Conservation (phyloP, 2,888 invertebrate species). For the Phortica okadai region DNA sequence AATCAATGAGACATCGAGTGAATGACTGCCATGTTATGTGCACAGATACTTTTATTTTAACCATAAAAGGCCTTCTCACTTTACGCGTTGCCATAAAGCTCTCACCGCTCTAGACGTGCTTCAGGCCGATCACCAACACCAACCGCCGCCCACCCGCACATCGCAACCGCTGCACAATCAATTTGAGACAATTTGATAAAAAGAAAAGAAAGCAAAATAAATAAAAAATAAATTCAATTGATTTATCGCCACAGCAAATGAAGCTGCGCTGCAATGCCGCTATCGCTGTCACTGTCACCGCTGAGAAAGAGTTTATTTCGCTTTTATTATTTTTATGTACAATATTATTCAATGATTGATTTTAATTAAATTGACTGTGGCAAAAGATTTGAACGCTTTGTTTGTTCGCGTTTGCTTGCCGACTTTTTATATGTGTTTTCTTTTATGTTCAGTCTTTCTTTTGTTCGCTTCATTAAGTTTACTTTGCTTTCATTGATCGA, state of each 20-base stretch:
- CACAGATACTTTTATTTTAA: constrained; percentile 6
- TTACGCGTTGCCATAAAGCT: neutral
- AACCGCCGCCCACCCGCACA: constrained; percentile 32
- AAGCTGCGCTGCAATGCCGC: constrained; percentile 31
- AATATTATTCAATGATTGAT: constrained; percentile 30
- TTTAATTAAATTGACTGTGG: constrained; percentile 63
- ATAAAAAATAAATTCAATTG: constrained; percentile 52
- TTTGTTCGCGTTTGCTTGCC: constrained; percentile 29
- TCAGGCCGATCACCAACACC: neutral
- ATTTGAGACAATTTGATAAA: constrained; percentile 57
- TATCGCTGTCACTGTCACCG: too few species aligned
- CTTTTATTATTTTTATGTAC: constrained; percentile 12
- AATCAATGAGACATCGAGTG: constrained; percentile 8
- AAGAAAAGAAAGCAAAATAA: constrained; percentile 37
- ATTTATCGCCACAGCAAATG: constrained; percentile 64
- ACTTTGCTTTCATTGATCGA: constrained; percentile 37
- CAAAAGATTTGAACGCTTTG: constrained; percentile 57
- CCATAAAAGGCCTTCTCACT: constrained; percentile 13
- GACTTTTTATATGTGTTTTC: constrained; percentile 40
- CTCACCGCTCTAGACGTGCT: neutral
- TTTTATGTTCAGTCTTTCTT: constrained; percentile 38
- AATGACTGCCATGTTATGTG: constrained; percentile 25
- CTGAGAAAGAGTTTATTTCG: constrained; percentile 1
- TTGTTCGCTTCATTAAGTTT: constrained; percentile 57
- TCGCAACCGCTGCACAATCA: constrained; percentile 45